Evolutionary conservation across 1,140 invertebrate genomes (phyloP), one percentile per base, ranked within the genome.

Genomic region (Harpegnathos saltator): DNA sequence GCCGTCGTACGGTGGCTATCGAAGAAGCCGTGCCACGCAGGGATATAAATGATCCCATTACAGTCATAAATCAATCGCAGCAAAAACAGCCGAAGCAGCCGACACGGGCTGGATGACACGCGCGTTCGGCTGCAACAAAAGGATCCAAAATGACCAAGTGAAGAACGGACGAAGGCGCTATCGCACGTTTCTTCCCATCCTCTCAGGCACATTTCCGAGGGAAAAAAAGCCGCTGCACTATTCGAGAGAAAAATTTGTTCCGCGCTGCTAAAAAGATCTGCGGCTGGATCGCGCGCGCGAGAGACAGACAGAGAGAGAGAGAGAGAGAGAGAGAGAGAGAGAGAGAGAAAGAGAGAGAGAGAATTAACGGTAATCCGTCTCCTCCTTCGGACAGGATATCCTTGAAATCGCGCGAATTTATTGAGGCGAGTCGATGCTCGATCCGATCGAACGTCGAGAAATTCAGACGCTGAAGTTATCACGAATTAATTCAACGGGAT

Each of bases 1-100:
- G n/a, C 44, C 26, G 48, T 33, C 59, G 83, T 72, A 85, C 83
- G 82, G 71, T 84, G 71, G 75, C 61, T 71, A 83, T 81, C 86
- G 88, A 88, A n/a, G 85, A 9, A 88, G 69, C 71, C 69, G 65
- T 65, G 65, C 74, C 78, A 87, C 65, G 77, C 72, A 65, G 77
- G 61, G 86, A 87, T 91, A 92, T 91, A 91, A 91, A 92, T 89
- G 90, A 91, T 92, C 87, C 84, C 85, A 89, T 91, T 89, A 89
- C 48, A 86, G 83, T 83, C 82, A 89, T 93, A 92, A 93, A 93
- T 93, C 93, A 93, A 92, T 92, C 89, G 85, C 65, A 50, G 83
- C 88, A 92, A 92, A 92, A 93, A 91, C 65, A 66, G 58, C 24
- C 68, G 62, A 74, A 59, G 80, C 66, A 52, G 65, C 63, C 62